Evolutionary conservation across 1,140 invertebrate genomes (phyloP), one percentile per base, ranked within the genome.

Genomic region (Drosophila quadrilineata): DNA sequence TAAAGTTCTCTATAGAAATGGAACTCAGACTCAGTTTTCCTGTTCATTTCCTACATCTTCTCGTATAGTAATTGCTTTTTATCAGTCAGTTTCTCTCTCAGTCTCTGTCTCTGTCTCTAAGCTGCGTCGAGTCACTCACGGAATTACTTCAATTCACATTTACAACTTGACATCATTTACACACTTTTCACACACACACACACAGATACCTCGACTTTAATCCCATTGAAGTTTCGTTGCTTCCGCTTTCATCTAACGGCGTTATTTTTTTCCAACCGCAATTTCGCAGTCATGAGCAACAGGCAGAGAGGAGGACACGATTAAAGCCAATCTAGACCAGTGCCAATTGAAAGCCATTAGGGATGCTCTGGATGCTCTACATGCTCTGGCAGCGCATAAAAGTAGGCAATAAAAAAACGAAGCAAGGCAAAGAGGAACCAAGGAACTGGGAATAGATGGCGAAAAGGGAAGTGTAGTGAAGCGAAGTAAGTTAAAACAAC

Each of bases 331-430:
- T 65, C 62, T 50, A 17, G 41, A 36, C 54, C 56, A 63, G 46
- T 26, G 29, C 31, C 40, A 45, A 48, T 29, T 45, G 50, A 65
- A 67, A 41, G 67, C 75, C 54, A 76, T 75, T 75, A 76, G 65
- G 50, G 54, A 17, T 57, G 60, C 28, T n/a, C n/a, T n/a, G n/a
- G n/a, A n/a, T n/a, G n/a, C n/a, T n/a, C n/a, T n/a, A n/a, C n/a
- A n/a, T n/a, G n/a, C n/a, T 50, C 31, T 58, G 74, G 33, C 65
- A 80, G 53, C 68, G 72, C 72, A 80, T 75, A 80, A 80, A 82
- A 45, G 69, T 22, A 33, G 38, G 45, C 74, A 66, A 77, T 79
- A 79, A 77, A 77, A n/a, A 76, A 41, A 54, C 26, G 8, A 31
- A 41, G 40, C 50, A 50, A n/a, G n/a, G n/a, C n/a, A n/a, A n/a